A percentile compares a stretch with the other conserved stretches of the same genome.
Evolutionary conservation across 2,888 invertebrate species (phyloP).

Genomic region (Ceriagrion tenellum): DNA sequence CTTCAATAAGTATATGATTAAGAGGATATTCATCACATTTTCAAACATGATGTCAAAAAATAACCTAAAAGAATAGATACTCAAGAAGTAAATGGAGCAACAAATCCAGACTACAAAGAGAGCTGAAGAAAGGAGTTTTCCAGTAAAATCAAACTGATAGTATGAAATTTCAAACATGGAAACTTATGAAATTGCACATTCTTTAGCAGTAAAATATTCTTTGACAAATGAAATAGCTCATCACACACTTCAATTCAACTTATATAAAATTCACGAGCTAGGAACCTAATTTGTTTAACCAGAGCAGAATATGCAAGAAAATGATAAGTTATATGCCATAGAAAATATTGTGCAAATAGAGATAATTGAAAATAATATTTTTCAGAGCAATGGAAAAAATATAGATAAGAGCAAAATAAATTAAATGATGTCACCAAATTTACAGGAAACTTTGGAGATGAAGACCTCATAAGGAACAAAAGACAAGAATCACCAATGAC

Average conservation of each 20-base stretch:
- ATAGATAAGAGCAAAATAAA: background rate
- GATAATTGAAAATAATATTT: background rate
- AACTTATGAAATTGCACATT: background rate
- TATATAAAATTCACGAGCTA: no score
- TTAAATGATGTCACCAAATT: background rate
- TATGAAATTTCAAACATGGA: background rate
- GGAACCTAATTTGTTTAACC: no score
- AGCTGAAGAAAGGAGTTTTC: background rate
- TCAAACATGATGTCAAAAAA: background rate
- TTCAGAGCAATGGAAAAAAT: background rate
- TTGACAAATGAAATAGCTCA: background rate
- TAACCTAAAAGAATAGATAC: background rate
- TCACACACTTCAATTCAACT: background rate
- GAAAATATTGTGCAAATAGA: background rate
- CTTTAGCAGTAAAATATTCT: background rate
- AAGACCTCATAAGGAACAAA: background rate
- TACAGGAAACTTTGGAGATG: background rate
- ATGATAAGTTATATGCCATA: background rate
- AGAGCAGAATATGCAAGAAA: background rate
- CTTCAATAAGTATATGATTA: background rate
- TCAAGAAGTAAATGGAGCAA: background rate
- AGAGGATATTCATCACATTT: no score
- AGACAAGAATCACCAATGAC: no score
- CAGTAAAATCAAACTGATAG: background rate
- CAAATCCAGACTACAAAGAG: background rate